Evolutionary conservation across 2,113 vertebrate genomes (phyloP).

Genomic region (Lamprologus lemairii): DNA sequence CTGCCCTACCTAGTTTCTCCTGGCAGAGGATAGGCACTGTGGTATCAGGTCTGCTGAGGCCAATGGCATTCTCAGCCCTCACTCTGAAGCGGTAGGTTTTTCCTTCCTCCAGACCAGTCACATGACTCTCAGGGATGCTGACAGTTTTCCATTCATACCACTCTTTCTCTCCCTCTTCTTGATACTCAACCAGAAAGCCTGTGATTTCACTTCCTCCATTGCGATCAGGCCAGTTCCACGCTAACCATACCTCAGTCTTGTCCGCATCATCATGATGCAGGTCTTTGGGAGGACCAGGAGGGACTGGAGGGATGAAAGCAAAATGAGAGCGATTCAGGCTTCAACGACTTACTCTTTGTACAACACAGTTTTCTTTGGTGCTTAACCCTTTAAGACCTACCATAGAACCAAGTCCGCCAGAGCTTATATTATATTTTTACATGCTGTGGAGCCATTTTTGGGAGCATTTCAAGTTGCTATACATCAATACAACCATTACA

Average conservation of each 20-base stretch:
- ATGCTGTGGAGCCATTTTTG: too few species aligned
- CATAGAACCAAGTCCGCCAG: too few species aligned
- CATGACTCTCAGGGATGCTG: constrained; percentile 86
- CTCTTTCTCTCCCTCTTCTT: constrained; percentile 86
- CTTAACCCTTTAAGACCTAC: background rate
- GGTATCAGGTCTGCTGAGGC: constrained; percentile 90
- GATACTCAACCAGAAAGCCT: constrained; percentile 95
- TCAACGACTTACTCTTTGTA: background rate
- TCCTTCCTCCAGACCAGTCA: constrained; percentile 89
- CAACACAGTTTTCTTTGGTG: background rate
- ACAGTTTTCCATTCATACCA: constrained; percentile 95
- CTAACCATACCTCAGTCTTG: constrained; percentile 94
- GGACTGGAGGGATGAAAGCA: constrained; percentile 70
- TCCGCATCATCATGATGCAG: constrained; percentile 91
- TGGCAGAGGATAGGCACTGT: constrained; percentile 95
- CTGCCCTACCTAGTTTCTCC: constrained; percentile 86
- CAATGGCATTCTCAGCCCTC: constrained; percentile 89
- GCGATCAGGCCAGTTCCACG: constrained; percentile 94
- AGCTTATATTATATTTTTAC: too few species aligned
- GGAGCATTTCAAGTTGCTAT: too few species aligned
- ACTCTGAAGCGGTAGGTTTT: constrained; percentile 97
- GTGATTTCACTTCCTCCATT: constrained; percentile 95
- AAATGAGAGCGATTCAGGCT: background rate
- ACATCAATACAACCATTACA: too few species aligned
- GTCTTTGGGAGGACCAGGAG: constrained; percentile 95